phyloP scores from a whole-genome alignment of 1,140 invertebrate genomes.

The Lutraria rhynchaena region DNA sequence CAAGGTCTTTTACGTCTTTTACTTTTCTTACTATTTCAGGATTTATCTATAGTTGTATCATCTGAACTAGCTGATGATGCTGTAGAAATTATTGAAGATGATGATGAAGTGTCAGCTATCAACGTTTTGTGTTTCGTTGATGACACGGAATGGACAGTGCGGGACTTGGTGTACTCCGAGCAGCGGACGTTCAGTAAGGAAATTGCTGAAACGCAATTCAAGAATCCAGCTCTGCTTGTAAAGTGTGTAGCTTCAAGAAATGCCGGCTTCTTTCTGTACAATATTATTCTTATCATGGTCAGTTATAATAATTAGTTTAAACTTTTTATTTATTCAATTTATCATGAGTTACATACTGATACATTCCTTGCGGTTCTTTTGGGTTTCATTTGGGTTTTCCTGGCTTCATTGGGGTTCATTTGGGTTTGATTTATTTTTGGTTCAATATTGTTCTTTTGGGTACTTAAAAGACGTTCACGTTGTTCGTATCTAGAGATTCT shows the following conservation, averaged over 20 bases:
- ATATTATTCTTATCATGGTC: constrained; percentile 66
- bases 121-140: constrained; percentile 78
- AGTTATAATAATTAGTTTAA: too few species aligned
- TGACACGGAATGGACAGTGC: constrained; percentile 76
- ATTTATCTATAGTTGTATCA: constrained; percentile 74
- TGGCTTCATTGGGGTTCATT: too few species aligned
- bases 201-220: constrained; percentile 37
- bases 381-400: too few species aligned
- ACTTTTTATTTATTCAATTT: too few species aligned
- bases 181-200: constrained; percentile 29
- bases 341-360: too few species aligned
- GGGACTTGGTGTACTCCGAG: constrained; percentile 67
- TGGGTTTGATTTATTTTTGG: too few species aligned
- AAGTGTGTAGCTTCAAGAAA: constrained; percentile 59
- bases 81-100: constrained; percentile 74
- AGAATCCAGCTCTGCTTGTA: constrained; percentile 62
- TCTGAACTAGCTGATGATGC: constrained; percentile 66
- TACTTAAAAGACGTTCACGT: too few species aligned
- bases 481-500: too few species aligned
- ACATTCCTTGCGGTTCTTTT: too few species aligned
- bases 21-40: constrained; percentile 58
- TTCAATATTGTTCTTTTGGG: too few species aligned
- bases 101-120: constrained; percentile 71
- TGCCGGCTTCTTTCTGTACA: constrained; percentile 65
- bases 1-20: too few species aligned